Evolutionary conservation across 2,113 vertebrate genomes (phyloP).

Genomic region (Bostrychus sinensis): DNA sequence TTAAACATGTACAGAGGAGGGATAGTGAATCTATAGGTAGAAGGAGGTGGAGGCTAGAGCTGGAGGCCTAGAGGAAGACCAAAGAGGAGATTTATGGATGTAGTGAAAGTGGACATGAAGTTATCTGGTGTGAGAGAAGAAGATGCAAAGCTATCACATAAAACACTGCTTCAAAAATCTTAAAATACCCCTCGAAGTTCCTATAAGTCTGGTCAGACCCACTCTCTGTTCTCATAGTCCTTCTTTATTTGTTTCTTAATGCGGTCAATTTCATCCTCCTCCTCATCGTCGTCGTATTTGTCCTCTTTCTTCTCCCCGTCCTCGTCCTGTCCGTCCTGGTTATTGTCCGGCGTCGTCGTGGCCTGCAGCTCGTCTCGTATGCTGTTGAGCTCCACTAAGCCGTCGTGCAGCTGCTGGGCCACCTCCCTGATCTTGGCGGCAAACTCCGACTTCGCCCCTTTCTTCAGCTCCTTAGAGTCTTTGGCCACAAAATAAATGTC

Average conservation of each 20-base stretch:
- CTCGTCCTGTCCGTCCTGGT: rapidly evolving
- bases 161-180: too few species aligned
- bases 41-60: too few species aligned
- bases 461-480: conserved; percentile 79
- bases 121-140: too few species aligned
- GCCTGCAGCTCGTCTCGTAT: conserved; percentile 75
- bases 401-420: conserved; percentile 66
- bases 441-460: conserved; percentile 79
- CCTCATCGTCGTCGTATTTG: conserved; percentile 43
- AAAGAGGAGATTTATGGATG: too few species aligned
- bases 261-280: conserved; percentile 59
- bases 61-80: too few species aligned
- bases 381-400: conserved; percentile 77
- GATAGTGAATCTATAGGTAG: too few species aligned
- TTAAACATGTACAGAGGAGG: too few species aligned
- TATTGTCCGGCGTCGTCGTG: background rate
- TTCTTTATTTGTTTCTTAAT: conserved; percentile 71
- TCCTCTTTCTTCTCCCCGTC: conserved; percentile 11
- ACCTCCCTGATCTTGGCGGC: conserved; percentile 79
- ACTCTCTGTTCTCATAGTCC: conserved; percentile 54
- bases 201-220: conserved; percentile 38
- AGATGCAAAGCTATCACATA: too few species aligned
- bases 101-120: too few species aligned
- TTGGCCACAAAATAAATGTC: conserved; percentile 83
- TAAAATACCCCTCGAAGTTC: background rate